A percentile compares a stretch with the other conserved stretches of the same genome.
Conservation (phyloP, 2,888 invertebrate genomes). For the Deladenus siricidicola region DNA sequence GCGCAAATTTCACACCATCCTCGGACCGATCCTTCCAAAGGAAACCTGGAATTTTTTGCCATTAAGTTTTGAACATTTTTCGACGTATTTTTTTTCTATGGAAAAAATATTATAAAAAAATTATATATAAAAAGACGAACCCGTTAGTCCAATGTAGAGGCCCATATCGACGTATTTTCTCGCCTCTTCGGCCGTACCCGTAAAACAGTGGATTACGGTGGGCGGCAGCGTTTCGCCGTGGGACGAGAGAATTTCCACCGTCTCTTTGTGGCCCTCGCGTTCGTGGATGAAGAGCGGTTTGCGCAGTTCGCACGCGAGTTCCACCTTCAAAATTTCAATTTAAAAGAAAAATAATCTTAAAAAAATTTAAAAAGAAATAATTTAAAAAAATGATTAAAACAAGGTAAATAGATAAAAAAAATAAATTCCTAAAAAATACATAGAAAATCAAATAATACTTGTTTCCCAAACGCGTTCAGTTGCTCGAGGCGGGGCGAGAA, state of each 20-base stretch:
- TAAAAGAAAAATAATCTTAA: slow-evolving; percentile 6
- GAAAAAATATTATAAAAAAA: slow-evolving; percentile 1
- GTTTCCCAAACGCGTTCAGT: slow-evolving; percentile 73
- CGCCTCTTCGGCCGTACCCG: slow-evolving; percentile 77
- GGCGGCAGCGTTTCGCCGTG: slow-evolving; percentile 63
- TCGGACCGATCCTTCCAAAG: slow-evolving; percentile 85
- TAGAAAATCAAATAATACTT: slow-evolving; percentile 41
- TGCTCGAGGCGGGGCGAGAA: slow-evolving; percentile 83
- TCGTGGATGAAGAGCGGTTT: slow-evolving; percentile 85
- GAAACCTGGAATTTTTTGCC: slow-evolving; percentile 61
- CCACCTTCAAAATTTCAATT: slow-evolving; percentile 60
- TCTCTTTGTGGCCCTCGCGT: slow-evolving; percentile 78
- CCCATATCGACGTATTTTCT: slow-evolving; percentile 73
- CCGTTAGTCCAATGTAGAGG: slow-evolving; percentile 75
- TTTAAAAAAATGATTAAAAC: not conserved
- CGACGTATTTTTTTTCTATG: not conserved
- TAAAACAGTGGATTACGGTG: slow-evolving; percentile 81
- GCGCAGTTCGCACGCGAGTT: slow-evolving; percentile 74
- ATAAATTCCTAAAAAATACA: not conserved
- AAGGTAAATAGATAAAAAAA: not conserved
- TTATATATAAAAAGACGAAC: slow-evolving; percentile 51
- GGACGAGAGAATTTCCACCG: slow-evolving; percentile 65
- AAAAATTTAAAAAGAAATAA: not conserved
- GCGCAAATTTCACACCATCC: slow-evolving; percentile 73
- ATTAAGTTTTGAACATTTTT: not conserved